Evolutionary conservation across 2,888 invertebrate species (phyloP), one percentile per base, ranked within the genome.

Genomic region (Rhamnusium bicolor): DNA sequence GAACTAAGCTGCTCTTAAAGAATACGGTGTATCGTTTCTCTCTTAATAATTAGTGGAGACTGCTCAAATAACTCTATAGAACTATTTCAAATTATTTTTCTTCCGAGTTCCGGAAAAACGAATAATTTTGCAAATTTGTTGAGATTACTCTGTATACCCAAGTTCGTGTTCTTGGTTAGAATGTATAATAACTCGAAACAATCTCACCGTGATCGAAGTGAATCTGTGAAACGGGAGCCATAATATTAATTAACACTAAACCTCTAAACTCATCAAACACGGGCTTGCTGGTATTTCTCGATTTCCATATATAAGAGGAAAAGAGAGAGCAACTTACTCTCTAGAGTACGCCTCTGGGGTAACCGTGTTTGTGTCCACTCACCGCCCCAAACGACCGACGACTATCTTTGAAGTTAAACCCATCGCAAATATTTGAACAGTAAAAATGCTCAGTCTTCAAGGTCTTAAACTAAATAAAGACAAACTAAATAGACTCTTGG

Each of bases 351-450:
- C 62, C 69, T 54, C 72, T 66, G 72, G 66, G 69, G 69, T 51
- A 40, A 58, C 65, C 24, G 58, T 49, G 60, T 68, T 60, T 58
- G 58, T 68, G 68, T 49, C 68, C 68, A 60, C 56, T 66, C 53
- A 46, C 27, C 68, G 56, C 72, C 53, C 65, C 67, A 32, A 61
- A 24, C 68, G 58, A 68, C 75, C 75, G 73, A 71, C 66, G 61
- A 71, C 65, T 60, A 73, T 69, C 83, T 84, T 84, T 84, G 83
- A 84, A 79, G 83, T 82, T 83, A 83, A 84, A 80, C 83, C 83
- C 81, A 77, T 72, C 60, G 82, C 81, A 83, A 84, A 84, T 84
- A 84, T 84, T 84, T 81, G 79, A 80, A 78, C 78, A 78, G 82
- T 82, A 81, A 82, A 84, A 84, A 84, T 81, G 83, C 77, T 79